A percentile compares a stretch with the other conserved stretches of the same genome.
Evolutionary conservation across 1,140 invertebrate species (phyloP).

Genomic region (Panulirus ornatus): DNA sequence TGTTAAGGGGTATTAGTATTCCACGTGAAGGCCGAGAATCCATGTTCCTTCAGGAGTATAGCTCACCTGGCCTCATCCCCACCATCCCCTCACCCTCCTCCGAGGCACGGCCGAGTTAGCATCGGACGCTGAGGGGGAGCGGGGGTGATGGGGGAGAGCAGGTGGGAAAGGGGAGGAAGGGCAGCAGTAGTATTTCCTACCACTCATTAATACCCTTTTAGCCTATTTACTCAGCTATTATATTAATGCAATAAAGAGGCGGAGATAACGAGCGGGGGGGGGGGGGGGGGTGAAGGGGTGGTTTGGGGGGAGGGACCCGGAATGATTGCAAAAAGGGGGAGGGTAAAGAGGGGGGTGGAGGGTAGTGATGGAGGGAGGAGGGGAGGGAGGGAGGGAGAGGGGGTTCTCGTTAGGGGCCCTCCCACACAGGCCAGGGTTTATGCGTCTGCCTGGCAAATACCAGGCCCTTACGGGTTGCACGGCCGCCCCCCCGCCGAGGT

Average conservation of each 20-base stretch:
- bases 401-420: slow-evolving; percentile 31
- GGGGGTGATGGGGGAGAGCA: too few species aligned
- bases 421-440: slow-evolving; percentile 1
- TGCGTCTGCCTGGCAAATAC: slow-evolving; percentile 18
- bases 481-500: slow-evolving; percentile 53
- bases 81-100: background rate
- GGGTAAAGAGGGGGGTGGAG: too few species aligned
- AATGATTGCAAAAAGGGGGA: too few species aligned
- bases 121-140: too few species aligned
- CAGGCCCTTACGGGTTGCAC: slow-evolving; percentile 39
- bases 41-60: slow-evolving; percentile 17
- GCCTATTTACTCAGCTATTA: slow-evolving; percentile 51
- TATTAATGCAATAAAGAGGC: slow-evolving; percentile 51
- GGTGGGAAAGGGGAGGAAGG: too few species aligned
- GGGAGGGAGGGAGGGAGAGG: background rate
- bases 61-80: too few species aligned
- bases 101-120: slow-evolving; percentile 26
- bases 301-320: too few species aligned
- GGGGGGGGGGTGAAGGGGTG: background rate
- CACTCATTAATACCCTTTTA: slow-evolving; percentile 45
- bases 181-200: slow-evolving; percentile 35
- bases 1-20: slow-evolving; percentile 25
- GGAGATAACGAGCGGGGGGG: slow-evolving; percentile 48
- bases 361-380: too few species aligned
- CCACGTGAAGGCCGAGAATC: background rate